Evolutionary conservation across 1,140 invertebrate species (phyloP), one percentile per base, ranked within the genome.

Genomic region (Drosophila yakuba): DNA sequence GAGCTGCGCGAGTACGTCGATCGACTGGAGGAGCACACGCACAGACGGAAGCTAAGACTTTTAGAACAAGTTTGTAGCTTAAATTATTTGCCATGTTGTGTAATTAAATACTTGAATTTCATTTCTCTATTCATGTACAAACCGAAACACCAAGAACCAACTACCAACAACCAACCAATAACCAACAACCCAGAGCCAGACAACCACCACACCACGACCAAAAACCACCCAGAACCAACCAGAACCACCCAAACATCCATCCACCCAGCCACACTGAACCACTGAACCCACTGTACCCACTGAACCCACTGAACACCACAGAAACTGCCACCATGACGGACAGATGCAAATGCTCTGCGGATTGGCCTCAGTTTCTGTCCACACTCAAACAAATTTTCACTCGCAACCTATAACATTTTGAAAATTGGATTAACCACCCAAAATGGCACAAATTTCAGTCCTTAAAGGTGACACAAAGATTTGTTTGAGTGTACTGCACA

Each of bases 1-100:
- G 97, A 98, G 93, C 93, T 98, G 92, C 94, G 97, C 71, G 97
- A 97, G 93, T 97, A 97, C 92, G 97, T 98, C 64, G 97, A 97
- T 93, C 94, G 97, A 78, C 94, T 98, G 62, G 97, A 97, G 93
- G 97, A 97, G 92, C 96, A 97, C 93, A 96, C 96, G 63, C 96
- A 97, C 93, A 94, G 96, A 80, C 94, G 97, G 92, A 97, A 97
- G 93, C 94, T 97, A 77, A 95, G 96, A 88, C 95, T 97, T 76
- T 94, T 98, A 69, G 96, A 97, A 93, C 97, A 98, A 96, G 97
- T 97, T 94, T 93, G 93, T 92, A 92, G 91, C 91, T 92, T 92
- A 92, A 92, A 92, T 92, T 92, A 92, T 92, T 92, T 92, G 91
- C 91, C 91, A 92, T 92, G 91, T 92, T 92, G 91, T 92, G 91